phyloP scores from a whole-genome alignment of 2,888 invertebrate genomes.

The Andrena fulva region DNA sequence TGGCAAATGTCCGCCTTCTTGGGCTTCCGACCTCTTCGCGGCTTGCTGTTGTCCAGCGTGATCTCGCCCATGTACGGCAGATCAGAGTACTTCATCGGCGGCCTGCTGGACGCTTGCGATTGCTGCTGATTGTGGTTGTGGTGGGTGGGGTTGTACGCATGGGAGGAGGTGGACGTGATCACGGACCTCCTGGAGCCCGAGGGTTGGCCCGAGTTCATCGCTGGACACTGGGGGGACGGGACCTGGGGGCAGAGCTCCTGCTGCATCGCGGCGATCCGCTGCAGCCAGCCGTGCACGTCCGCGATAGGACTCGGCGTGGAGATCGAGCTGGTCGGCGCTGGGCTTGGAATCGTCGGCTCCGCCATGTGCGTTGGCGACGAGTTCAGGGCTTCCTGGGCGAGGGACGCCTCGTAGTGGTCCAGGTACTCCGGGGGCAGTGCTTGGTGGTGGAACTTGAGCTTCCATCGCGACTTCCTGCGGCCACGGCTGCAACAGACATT shows the following conservation, averaged over 20 bases:
- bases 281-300: slow-evolving; percentile 88
- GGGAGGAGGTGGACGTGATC: slow-evolving; percentile 79
- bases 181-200: slow-evolving; percentile 77
- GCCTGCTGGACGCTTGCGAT: slow-evolving; percentile 78
- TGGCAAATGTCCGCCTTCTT: slow-evolving; percentile 97
- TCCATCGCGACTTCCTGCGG: slow-evolving; percentile 89
- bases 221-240: slow-evolving; percentile 45
- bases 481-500: slow-evolving; percentile 78
- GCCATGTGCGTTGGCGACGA: slow-evolving; percentile 73
- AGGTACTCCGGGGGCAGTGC: slow-evolving; percentile 92
- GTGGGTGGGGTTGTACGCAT: slow-evolving; percentile 56
- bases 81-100: slow-evolving; percentile 90
- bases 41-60: slow-evolving; percentile 94
- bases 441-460: slow-evolving; percentile 93
- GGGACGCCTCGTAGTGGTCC: slow-evolving; percentile 91
- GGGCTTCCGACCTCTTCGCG: slow-evolving; percentile 94
- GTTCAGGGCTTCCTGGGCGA: slow-evolving; percentile 86
- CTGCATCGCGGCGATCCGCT: slow-evolving; percentile 91
- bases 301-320: slow-evolving; percentile 79
- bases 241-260: slow-evolving; percentile 85
- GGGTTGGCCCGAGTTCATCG: slow-evolving; percentile 40
- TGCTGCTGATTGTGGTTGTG: slow-evolving; percentile 66
- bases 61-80: slow-evolving; percentile 97
- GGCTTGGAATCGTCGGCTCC: slow-evolving; percentile 80
- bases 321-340: slow-evolving; percentile 80